Evolutionary conservation across 1,140 invertebrate species (phyloP).

Genomic region (Antheraea pernyi): DNA sequence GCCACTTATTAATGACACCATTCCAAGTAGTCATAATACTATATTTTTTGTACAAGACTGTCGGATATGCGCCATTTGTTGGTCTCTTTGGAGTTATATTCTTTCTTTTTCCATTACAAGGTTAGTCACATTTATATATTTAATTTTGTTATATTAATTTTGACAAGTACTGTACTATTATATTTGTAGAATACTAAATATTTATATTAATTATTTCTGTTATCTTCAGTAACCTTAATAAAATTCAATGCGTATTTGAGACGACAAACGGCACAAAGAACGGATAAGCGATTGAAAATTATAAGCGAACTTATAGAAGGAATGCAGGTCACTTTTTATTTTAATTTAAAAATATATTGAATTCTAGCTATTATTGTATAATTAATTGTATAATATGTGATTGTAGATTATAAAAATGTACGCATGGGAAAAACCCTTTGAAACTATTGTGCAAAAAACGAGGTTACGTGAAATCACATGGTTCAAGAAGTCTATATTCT

Average conservation of each 20-base stretch:
- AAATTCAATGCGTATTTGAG: conserved; percentile 61
- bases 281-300: conserved; percentile 83
- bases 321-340: conserved; percentile 79
- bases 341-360: background rate
- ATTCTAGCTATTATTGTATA: background rate
- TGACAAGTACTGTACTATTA: too few species aligned
- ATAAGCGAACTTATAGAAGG: conserved; percentile 80
- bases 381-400: conserved; percentile 10
- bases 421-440: conserved; percentile 85
- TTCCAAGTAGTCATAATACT: conserved; percentile 81
- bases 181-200: background rate
- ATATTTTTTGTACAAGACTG: conserved; percentile 85
- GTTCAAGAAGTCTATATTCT: conserved; percentile 79
- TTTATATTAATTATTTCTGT: conserved; percentile 2
- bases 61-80: conserved; percentile 83
- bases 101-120: conserved; percentile 85
- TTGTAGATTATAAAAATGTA: conserved; percentile 89
- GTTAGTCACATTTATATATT: conserved; percentile 36
- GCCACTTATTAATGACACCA: conserved; percentile 85
- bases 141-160: background rate
- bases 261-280: conserved; percentile 81
- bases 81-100: conserved; percentile 83
- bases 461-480: conserved; percentile 82
- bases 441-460: conserved; percentile 76
- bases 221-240: conserved; percentile 51